Base-by-base conservation (phyloP, 64 coral and sea anemone genomes). In the Stylophora pistillata region DNA sequence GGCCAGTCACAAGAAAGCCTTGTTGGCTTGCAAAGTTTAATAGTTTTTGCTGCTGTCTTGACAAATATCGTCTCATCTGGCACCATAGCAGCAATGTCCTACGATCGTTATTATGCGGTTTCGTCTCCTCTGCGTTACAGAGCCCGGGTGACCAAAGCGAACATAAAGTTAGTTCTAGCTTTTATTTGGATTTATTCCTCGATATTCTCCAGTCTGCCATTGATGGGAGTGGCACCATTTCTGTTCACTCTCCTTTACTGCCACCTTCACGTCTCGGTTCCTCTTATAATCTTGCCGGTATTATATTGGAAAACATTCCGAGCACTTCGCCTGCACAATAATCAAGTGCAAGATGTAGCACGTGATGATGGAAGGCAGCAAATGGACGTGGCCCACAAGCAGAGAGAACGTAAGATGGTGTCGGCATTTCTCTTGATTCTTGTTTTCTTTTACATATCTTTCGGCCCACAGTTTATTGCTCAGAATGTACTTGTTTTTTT, bases 371-470 rank as follows among this genome's bases (percentile, higher is more conserved):
- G 57, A 81, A 81, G 15, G 0, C 15, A 61, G 16, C 4, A 0
- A 10, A 81, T 58, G 56, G 29, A 14, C 9, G 18, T 17, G 5
- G 54, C 57, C 34, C 78, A 61, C 78, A 81, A 56, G 33, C 61
- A 81, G 4, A 60, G 78, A 17, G 56, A 81, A 28, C 78, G 78
- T 13, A 81, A 81, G 61, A 32, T 61, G 56, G 5, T 63, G 7
- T 81, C 78, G 25, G 78, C 28, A 18, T 58, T 81, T 60, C 17
- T 81, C 13, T 32, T 81, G 78, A 56, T 81, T 33, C 57, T 81
- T 17, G 57, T 62, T 21, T 61, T 80, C 15, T 80, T 80, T 81
- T 41, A 81, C 16, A 9, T 20, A 32, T 59, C 78, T 15, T 81
- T 61, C 78, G 33, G 20, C 29, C 78, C 57, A 32, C 14, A 30